Evolutionary conservation across 2,113 vertebrate genomes (phyloP).

Genomic region (Ceyx cyanopectus): DNA sequence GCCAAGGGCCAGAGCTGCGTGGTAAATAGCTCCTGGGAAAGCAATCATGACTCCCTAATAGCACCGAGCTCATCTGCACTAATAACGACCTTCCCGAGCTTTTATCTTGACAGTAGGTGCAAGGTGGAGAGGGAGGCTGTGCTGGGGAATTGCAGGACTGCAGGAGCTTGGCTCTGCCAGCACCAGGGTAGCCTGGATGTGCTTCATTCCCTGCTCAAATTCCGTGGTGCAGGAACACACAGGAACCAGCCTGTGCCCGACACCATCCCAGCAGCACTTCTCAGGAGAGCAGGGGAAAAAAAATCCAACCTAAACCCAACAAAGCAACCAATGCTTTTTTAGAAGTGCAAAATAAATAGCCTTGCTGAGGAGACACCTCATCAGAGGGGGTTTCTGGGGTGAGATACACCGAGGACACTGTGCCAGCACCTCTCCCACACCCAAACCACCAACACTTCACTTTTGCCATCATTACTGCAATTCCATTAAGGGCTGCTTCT

Average conservation of each 20-base stretch:
- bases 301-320: not conserved
- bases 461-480: not conserved
- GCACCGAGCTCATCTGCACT: not conserved
- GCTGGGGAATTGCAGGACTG: not conserved
- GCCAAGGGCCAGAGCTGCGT: not conserved
- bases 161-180: not conserved
- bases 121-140: not conserved
- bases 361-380: accelerated
- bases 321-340: too few relatives aligned
- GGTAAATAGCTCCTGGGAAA: not conserved
- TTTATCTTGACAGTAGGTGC: not conserved
- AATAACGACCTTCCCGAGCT: not conserved
- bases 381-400: not conserved
- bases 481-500: not conserved
- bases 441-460: accelerated
- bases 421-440: not conserved
- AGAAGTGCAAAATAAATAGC: accelerated
- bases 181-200: accelerated
- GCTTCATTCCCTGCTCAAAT: accelerated
- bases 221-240: not conserved
- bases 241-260: not conserved
- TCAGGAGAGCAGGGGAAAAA: not conserved
- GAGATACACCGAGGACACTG: accelerated
- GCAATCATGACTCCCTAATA: not conserved
- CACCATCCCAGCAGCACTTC: not conserved